Evolutionary conservation across 2,888 invertebrate genomes (phyloP).

Genomic region (Protonemura montana): DNA sequence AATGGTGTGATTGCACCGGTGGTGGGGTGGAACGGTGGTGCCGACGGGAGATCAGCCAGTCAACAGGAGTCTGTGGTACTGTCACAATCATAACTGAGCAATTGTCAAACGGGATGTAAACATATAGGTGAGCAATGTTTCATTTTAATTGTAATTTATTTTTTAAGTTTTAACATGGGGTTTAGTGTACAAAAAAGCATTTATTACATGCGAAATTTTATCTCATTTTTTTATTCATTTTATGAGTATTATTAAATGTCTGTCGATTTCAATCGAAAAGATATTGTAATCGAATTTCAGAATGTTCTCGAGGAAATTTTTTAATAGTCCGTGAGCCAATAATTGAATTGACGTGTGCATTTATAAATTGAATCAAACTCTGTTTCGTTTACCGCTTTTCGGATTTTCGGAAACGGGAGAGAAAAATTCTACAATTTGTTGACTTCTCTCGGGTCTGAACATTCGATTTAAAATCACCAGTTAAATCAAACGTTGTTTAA

Average conservation of each 20-base stretch:
- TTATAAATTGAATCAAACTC: background rate
- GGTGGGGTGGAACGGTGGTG: background rate
- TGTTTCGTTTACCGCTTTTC: background rate
- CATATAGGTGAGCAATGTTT: too few relatives aligned
- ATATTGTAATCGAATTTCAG: background rate
- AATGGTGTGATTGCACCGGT: background rate
- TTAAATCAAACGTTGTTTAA: background rate
- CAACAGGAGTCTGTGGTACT: background rate
- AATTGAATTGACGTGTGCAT: background rate
- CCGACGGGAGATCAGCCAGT: background rate
- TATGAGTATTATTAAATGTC: background rate
- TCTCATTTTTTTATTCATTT: background rate
- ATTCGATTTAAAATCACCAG: background rate
- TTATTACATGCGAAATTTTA: background rate
- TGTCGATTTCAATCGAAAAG: background rate
- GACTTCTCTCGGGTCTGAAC: background rate
- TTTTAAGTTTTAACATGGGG: too few relatives aligned
- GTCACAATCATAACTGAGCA: background rate
- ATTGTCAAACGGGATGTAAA: too few relatives aligned
- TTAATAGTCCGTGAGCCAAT: background rate
- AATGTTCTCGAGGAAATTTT: background rate
- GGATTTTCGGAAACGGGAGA: background rate
- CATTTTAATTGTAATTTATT: too few relatives aligned
- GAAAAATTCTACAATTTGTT: too few relatives aligned
- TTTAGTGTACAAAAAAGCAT: too few relatives aligned